These are phyloP conservation scores for Metacarcinus magister DNA, from an alignment of 2,888 invertebrate species.

Conservation along the genomic window DNA sequence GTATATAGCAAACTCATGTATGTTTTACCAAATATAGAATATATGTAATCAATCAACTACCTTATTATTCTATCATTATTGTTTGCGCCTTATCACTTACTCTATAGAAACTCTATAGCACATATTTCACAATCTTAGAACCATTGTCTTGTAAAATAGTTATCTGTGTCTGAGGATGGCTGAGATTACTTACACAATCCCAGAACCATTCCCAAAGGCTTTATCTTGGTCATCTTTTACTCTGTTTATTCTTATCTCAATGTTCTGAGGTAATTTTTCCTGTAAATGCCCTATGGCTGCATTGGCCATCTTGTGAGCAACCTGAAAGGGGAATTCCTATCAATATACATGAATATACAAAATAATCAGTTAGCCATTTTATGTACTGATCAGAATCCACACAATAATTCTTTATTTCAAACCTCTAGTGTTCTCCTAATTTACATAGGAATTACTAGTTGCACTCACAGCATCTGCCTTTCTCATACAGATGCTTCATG, in stretches of 20 bases:
- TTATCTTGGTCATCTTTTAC: constrained; percentile 72
- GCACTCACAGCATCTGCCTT: too few species aligned
- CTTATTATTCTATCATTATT: too few species aligned
- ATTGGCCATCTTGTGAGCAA: constrained; percentile 79
- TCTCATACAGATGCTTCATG: too few species aligned
- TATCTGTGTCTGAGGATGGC: background rate
- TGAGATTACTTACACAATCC: constrained; percentile 75
- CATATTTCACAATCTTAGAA: background rate
- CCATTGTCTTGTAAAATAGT: background rate
- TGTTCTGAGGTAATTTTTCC: constrained; percentile 52
- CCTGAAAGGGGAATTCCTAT: constrained; percentile 63
- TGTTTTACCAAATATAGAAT: too few species aligned
- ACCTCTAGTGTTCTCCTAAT: too few species aligned
- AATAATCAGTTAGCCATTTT: too few species aligned
- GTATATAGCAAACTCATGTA: too few species aligned
- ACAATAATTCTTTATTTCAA: too few species aligned
- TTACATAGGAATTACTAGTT: too few species aligned
- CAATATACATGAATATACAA: background rate
- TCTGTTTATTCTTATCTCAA: constrained; percentile 66
- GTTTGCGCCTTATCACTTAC: too few species aligned
- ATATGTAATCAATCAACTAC: too few species aligned
- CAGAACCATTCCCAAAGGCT: constrained; percentile 77
- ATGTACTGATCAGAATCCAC: too few species aligned
- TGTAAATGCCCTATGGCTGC: constrained; percentile 60
- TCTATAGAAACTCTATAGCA: background rate